phyloP scores from a whole-genome alignment of 23 tunicate species.

The Clavelina lepadiformis region DNA sequence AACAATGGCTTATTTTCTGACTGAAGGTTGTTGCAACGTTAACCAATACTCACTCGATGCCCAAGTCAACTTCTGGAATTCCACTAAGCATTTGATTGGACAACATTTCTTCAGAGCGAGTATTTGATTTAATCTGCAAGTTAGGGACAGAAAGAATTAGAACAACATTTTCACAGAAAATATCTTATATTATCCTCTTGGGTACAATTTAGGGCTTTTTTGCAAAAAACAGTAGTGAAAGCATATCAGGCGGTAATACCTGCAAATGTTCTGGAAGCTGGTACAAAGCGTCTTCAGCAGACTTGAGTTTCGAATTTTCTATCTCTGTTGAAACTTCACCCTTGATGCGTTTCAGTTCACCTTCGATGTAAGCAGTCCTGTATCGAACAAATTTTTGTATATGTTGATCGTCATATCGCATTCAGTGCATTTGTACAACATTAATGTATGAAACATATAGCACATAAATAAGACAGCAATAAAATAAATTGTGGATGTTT shows the following conservation, averaged over 20 bases:
- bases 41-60: conserved; percentile 56
- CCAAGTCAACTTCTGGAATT: conserved; percentile 93
- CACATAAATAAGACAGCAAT: no score
- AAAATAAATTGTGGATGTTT: no score
- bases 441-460: no score
- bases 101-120: conserved; percentile 89
- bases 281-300: conserved; percentile 81
- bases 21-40: not conserved
- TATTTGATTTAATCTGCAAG: conserved; percentile 29
- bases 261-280: conserved; percentile 81
- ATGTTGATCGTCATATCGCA: no score
- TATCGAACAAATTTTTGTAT: no score
- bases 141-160: not conserved
- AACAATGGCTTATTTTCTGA: not conserved
- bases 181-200: no score
- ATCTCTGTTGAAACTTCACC: conserved; percentile 32
- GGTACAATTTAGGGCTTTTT: not conserved
- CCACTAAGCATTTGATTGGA: conserved; percentile 98
- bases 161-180: not conserved
- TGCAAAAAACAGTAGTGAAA: not conserved
- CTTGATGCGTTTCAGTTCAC: conserved; percentile 54
- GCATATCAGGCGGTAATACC: conserved; percentile 5
- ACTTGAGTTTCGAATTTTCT: conserved; percentile 18
- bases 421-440: no score
- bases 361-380: conserved; percentile 64